Evolutionary conservation across 2,113 vertebrate species (phyloP).

Genomic region (Chelonoidis abingdonii): DNA sequence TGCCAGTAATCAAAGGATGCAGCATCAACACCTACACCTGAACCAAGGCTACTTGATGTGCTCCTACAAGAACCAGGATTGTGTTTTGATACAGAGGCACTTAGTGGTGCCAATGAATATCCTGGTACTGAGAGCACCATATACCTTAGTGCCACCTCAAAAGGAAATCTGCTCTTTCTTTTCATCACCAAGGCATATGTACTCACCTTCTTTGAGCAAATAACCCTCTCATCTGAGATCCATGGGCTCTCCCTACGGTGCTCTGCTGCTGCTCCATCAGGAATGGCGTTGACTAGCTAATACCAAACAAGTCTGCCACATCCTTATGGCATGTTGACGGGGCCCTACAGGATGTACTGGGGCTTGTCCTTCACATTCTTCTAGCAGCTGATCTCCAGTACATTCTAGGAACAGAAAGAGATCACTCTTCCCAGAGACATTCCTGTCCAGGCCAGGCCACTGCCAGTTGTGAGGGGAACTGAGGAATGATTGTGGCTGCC

Average conservation of each 20-base stretch:
- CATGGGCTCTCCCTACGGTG: neutral
- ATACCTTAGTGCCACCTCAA: neutral
- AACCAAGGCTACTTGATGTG: neutral
- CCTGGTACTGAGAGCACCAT: neutral
- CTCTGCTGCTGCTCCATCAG: neutral
- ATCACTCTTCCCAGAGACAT: neutral
- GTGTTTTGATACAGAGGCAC: neutral
- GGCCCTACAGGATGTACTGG: neutral
- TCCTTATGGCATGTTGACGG: neutral
- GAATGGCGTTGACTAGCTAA: neutral
- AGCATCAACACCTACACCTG: fast-evolving
- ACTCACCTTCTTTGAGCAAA: neutral
- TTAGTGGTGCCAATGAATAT: neutral
- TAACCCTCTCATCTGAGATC: neutral
- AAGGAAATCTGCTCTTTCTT: neutral
- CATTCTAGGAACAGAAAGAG: neutral
- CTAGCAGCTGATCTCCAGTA: neutral
- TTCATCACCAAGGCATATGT: neutral
- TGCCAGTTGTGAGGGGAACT: neutral
- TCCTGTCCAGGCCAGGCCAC: neutral
- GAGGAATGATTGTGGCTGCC: neutral
- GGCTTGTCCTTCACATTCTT: neutral
- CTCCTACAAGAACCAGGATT: neutral
- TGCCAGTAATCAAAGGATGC: neutral
- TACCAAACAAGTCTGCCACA: neutral